Percentiles rank a stretch among this genome's conserved stretches.
phyloP scores from a whole-genome alignment of 2,797 vertebrate species.

The Mallotus villosus region DNA sequence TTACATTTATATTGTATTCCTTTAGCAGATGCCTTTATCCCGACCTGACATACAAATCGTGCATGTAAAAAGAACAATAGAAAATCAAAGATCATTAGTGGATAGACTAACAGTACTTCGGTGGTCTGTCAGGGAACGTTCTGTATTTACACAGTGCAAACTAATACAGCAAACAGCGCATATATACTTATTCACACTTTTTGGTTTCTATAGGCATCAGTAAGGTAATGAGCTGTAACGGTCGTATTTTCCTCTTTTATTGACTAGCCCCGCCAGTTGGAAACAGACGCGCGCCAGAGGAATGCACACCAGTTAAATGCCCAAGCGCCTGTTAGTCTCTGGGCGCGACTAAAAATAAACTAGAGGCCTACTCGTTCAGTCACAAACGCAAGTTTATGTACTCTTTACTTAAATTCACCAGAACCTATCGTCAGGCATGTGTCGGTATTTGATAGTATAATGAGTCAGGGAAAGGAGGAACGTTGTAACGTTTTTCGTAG shows the following conservation, averaged over 20 bases:
- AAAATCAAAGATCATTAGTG: too few relatives aligned
- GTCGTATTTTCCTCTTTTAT: background rate
- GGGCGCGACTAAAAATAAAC: constrained; percentile 78
- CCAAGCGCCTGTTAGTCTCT: constrained; percentile 50
- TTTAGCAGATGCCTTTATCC: too few relatives aligned
- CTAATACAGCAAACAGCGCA: background rate
- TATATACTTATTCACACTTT: too few relatives aligned
- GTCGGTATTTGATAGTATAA: background rate
- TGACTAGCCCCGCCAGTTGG: background rate
- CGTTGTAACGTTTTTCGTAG: background rate
- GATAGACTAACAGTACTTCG: background rate
- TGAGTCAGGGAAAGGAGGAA: background rate
- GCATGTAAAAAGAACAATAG: too few relatives aligned
- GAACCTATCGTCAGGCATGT: background rate
- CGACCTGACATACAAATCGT: too few relatives aligned
- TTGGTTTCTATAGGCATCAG: too few relatives aligned
- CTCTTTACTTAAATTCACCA: background rate
- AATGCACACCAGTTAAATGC: constrained; percentile 53
- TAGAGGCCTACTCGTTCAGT: constrained; percentile 37
- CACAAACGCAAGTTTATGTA: constrained; percentile 1
- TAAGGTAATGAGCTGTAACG: background rate
- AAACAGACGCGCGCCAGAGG: constrained; percentile 17
- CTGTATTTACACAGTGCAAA: background rate
- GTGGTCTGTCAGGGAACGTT: background rate
- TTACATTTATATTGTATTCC: too few relatives aligned